Conservation (phyloP, 2,888 invertebrate genomes). For the Spisula solida region DNA sequence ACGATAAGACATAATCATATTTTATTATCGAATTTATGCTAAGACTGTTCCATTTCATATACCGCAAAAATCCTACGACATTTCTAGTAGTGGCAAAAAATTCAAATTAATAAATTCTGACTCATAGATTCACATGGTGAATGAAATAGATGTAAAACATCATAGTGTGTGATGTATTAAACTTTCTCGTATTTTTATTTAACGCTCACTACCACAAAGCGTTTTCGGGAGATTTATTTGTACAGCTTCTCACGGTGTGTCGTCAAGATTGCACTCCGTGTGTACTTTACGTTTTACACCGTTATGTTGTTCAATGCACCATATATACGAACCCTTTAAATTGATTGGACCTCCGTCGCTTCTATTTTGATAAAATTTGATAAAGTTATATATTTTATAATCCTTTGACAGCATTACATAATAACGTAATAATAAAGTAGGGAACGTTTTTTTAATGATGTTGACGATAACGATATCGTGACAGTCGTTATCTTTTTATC, state of each 20-base stretch:
- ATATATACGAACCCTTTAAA: neutral
- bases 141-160: constrained; percentile 1
- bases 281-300: neutral
- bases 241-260: neutral
- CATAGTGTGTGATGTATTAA: neutral
- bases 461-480: neutral
- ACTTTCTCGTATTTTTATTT: constrained; percentile 5
- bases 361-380: neutral
- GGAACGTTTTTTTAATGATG: neutral
- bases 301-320: neutral
- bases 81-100: neutral
- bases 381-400: neutral
- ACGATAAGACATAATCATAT: no score
- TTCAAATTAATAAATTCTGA: neutral
- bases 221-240: constrained; percentile 1
- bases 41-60: no score
- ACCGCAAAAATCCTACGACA: no score
- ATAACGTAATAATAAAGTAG: no score
- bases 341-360: neutral
- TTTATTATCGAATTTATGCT: no score
- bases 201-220: neutral
- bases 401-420: no score
- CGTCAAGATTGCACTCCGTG: neutral
- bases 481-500: neutral
- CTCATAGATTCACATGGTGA: neutral